Evolutionary conservation across 23 tunicate genomes (phyloP).

Genomic region (Halocynthia roretzi): DNA sequence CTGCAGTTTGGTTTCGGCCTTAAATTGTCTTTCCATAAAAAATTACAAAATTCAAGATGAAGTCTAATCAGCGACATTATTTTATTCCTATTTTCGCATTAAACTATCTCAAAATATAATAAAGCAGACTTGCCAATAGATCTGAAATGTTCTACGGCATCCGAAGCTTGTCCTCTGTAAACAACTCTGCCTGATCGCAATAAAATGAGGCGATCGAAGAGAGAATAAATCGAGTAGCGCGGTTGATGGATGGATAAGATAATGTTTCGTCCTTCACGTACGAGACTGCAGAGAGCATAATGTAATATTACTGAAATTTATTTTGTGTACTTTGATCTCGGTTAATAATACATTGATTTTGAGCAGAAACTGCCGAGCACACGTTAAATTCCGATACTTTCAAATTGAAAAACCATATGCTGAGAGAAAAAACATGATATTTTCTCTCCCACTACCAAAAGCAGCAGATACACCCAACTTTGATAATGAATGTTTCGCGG

Average conservation of each 20-base stretch:
- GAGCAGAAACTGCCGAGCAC: too few relatives aligned
- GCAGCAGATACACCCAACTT: too few relatives aligned
- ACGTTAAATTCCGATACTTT: neutral
- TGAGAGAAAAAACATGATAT: neutral
- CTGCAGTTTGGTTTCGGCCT: too few relatives aligned
- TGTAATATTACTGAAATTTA: neutral
- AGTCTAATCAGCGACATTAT: too few relatives aligned
- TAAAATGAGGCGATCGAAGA: conserved; percentile 69
- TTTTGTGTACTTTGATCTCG: neutral
- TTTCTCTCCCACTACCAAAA: too few relatives aligned
- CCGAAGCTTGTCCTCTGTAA: conserved; percentile 64
- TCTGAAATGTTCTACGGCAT: conserved; percentile 63
- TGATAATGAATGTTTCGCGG: too few relatives aligned
- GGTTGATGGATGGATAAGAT: conserved; percentile 92
- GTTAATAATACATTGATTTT: too few relatives aligned
- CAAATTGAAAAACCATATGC: neutral
- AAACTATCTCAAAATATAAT: too few relatives aligned
- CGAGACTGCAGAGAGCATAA: conserved; percentile 32
- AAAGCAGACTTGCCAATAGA: conserved; percentile 48
- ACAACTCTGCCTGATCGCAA: conserved; percentile 55
- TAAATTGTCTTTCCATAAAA: too few relatives aligned
- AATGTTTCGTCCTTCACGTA: conserved; percentile 77
- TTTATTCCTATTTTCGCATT: too few relatives aligned
- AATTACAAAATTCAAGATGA: too few relatives aligned
- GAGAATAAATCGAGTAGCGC: conserved; percentile 83